These are phyloP conservation scores for Tenualosa ilisha DNA, from an alignment of 2,797 vertebrate genomes.

Conservation along the genomic window DNA sequence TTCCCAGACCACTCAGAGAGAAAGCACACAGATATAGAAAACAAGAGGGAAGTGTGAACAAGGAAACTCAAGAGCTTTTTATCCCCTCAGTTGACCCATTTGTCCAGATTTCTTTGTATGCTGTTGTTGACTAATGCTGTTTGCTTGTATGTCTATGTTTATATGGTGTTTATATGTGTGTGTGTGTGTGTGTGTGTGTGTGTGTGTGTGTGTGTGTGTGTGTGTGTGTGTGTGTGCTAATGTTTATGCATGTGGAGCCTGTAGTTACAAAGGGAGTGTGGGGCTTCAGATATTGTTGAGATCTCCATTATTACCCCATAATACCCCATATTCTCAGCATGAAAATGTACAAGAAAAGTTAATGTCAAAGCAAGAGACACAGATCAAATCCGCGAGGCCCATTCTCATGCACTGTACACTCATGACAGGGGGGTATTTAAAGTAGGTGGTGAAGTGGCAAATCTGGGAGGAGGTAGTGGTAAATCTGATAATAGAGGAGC, in stretches of 20 bases:
- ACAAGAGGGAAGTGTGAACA: background rate
- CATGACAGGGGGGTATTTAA: background rate
- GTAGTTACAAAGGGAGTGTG: background rate
- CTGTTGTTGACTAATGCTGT: no score
- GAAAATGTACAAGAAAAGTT: background rate
- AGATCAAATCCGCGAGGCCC: background rate
- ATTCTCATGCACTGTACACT: no score
- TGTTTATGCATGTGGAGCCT: no score
- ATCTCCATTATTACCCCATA: no score
- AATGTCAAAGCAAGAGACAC: background rate
- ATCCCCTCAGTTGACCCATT: background rate
- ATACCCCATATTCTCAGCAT: background rate
- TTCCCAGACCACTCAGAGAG: no score
- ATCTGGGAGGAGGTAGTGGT: no score
- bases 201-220: background rate
- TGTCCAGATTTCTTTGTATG: background rate
- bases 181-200: background rate
- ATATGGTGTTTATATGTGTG: no score
- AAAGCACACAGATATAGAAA: no score
- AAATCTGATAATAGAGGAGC: no score
- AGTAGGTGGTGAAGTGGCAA: no score
- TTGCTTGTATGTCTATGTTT: no score
- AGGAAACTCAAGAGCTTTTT: conserved; percentile 2
- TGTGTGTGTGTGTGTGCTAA: conserved; percentile 40
- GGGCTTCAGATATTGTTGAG: background rate